A percentile compares a stretch with the other conserved stretches of the same genome.
Conservation (phyloP, 2,113 vertebrate genomes). For the Equus przewalskii region DNA sequence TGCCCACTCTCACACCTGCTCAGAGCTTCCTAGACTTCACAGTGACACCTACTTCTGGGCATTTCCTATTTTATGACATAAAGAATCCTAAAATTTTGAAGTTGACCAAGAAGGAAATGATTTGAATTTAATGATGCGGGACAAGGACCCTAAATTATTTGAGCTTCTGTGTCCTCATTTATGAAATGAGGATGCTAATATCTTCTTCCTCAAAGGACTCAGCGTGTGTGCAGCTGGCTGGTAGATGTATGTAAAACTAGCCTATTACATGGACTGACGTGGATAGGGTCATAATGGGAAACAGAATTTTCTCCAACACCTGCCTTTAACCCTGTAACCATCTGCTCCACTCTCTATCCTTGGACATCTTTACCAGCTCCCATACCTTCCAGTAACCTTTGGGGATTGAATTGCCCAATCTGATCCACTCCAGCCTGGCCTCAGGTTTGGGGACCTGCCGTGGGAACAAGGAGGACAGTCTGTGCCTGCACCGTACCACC, state of each 20-base stretch:
- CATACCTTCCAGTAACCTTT: background rate
- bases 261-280: background rate
- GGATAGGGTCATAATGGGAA: background rate
- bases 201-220: background rate
- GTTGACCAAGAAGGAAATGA: slow-evolving; percentile 36
- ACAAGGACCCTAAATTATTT: slow-evolving; percentile 5
- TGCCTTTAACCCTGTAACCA: background rate
- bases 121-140: slow-evolving; percentile 2
- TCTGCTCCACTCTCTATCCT: background rate
- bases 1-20: background rate
- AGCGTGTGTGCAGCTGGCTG: background rate
- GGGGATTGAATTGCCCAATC: background rate
- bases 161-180: background rate
- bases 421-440: background rate
- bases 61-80: background rate
- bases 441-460: background rate
- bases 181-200: background rate
- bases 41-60: background rate
- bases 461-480: background rate
- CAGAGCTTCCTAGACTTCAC: background rate
- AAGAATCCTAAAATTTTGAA: background rate
- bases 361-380: background rate
- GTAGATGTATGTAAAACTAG: background rate
- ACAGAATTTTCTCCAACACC: background rate
- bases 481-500: background rate